Conservation (phyloP, 2,888 invertebrate genomes). For the Poecilus cupreus region DNA sequence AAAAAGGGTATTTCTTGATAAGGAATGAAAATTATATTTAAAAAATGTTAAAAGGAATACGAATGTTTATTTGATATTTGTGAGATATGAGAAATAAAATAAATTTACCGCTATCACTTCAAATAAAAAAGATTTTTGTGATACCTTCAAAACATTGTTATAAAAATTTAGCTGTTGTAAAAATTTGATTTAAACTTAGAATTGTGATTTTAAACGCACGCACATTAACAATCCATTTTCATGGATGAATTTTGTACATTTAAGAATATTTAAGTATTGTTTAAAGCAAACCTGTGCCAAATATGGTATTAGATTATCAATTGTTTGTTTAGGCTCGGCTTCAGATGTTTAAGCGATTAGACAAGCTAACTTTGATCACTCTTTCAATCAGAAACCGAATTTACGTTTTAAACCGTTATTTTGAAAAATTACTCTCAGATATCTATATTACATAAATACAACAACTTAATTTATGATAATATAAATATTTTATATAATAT, state of each 20-base stretch:
- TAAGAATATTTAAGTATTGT: conserved; percentile 35
- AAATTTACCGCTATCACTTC: conserved; percentile 21
- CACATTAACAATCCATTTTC: conserved; percentile 24
- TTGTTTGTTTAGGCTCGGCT: conserved; percentile 40
- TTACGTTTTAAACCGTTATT: background rate
- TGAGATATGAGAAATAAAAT: background rate
- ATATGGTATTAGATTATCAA: conserved; percentile 25
- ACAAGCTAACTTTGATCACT: conserved; percentile 32
- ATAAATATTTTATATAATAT: background rate
- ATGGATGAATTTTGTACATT: conserved; percentile 37
- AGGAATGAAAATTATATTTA: background rate
- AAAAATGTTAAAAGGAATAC: background rate
- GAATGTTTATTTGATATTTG: background rate
- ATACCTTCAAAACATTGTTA: conserved; percentile 54
- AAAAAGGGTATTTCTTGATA: too few relatives aligned
- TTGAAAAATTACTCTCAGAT: background rate
- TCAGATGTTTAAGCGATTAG: conserved; percentile 27
- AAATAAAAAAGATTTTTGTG: conserved; percentile 45
- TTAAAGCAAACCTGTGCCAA: conserved; percentile 43
- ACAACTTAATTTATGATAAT: background rate
- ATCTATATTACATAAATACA: too few relatives aligned
- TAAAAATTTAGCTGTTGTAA: conserved; percentile 41
- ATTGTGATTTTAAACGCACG: conserved; percentile 47
- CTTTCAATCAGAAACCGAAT: conserved; percentile 38
- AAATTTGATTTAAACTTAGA: conserved; percentile 13